These are phyloP conservation scores for Epirrita christyi DNA, from an alignment of 2,888 invertebrate species.

Conservation along the genomic window DNA sequence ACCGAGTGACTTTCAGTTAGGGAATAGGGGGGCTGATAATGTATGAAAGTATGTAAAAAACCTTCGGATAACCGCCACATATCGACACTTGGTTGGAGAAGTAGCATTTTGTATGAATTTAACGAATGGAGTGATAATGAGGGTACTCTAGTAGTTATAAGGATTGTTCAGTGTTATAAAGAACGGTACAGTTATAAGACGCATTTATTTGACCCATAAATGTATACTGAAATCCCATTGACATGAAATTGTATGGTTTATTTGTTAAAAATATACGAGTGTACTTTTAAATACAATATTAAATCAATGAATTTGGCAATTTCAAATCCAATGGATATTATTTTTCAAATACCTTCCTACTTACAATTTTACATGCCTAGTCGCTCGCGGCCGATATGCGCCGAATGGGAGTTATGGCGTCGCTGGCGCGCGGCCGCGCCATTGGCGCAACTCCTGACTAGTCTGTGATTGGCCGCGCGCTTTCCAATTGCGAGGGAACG, in stretches of 20 bases:
- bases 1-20: too few relatives aligned
- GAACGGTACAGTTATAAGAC: neutral
- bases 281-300: neutral
- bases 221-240: neutral
- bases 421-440: too few relatives aligned
- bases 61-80: neutral
- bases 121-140: slow-evolving; percentile 8
- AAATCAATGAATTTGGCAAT: neutral
- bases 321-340: too few relatives aligned
- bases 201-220: slow-evolving; percentile 20
- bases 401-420: too few relatives aligned
- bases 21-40: too few relatives aligned
- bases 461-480: too few relatives aligned
- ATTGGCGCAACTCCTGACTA: too few relatives aligned
- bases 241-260: too few relatives aligned
- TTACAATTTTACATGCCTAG: too few relatives aligned
- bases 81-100: neutral
- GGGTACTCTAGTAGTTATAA: slow-evolving; percentile 17
- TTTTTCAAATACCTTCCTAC: neutral
- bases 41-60: neutral
- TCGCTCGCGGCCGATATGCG: too few relatives aligned
- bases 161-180: neutral
- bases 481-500: too few relatives aligned
- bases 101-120: neutral
- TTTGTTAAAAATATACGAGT: too few relatives aligned